Conservation (phyloP, 2,797 vertebrate genomes). For the Bryconaethiops microstoma region DNA sequence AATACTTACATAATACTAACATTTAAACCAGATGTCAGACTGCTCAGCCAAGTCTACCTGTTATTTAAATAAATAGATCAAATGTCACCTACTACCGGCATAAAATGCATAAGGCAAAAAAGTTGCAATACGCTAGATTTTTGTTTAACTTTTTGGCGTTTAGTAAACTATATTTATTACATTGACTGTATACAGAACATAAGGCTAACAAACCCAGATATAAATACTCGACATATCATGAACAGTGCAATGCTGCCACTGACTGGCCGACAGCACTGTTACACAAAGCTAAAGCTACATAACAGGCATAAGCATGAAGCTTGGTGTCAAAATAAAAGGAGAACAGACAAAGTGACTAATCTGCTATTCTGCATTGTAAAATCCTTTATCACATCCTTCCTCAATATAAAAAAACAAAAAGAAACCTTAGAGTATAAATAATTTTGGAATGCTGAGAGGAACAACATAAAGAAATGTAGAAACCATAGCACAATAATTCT, state of each 20-base stretch:
- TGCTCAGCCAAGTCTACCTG: conserved; percentile 60
- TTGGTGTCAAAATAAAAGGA: background rate
- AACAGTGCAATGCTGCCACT: conserved; percentile 4
- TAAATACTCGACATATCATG: background rate
- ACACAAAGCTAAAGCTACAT: background rate
- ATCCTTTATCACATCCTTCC: background rate
- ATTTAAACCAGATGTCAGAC: conserved; percentile 1
- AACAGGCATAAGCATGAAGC: background rate
- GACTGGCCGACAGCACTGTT: background rate
- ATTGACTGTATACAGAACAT: conserved; percentile 4
- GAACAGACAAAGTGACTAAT: background rate
- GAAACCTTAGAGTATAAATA: background rate
- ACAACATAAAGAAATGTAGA: background rate
- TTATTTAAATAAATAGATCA: conserved; percentile 38
- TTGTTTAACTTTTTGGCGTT: background rate
- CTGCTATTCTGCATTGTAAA: background rate
- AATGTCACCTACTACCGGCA: conserved; percentile 3
- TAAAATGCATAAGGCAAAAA: background rate
- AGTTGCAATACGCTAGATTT: background rate
- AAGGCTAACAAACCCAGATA: background rate
- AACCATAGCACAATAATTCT: background rate
- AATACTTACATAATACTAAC: conserved; percentile 1
- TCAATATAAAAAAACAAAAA: background rate
- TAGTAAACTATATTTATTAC: background rate
- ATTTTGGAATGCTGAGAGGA: background rate